Evolutionary conservation across 2,888 invertebrate genomes (phyloP), one percentile per base, ranked within the genome.

Genomic region (Drosophila demipolita): DNA sequence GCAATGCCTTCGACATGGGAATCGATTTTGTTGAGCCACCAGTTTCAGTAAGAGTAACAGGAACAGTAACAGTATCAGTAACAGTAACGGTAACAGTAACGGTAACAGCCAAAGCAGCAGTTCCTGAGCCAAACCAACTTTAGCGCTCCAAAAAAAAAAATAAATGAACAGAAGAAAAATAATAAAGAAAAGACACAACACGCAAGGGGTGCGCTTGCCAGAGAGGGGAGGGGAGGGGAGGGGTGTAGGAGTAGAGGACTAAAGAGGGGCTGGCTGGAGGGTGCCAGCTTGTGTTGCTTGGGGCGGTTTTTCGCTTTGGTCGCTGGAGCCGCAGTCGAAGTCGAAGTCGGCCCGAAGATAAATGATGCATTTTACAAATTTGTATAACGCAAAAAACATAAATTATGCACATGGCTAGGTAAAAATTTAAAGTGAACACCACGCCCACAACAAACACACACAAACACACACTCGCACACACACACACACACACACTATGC

Each of bases 311-410:
- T 17, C 38, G 20, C 32, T 42, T 32, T 17, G 9, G 17, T 50
- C 49, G 58, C 40, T 48, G 29, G 29, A 29, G 29, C 29, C 29
- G 6, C 29, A 40, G 17, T n/a, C 15, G 45, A 1, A 45, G 38
- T 4, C 73, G 73, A 26, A 64, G 74, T 67, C 64, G 63, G 40
- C 66, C 67, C 49, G 66, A 86, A 88, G 86, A 87, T 87, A 88
- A 88, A 88, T 83, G 88, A 86, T 86, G 86, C 83, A 82, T 80
- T 86, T 80, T 78, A 75, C 75, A 88, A 86, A 82, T 85, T 84
- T 86, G 76, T 83, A 82, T 83, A 83, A 83, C 73, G 75, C 70
- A 84, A 82, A 84, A 87, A 77, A 80, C 87, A 82, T 87, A 84
- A 86, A 87, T 83, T 82, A 73, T 75, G 82, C 75, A 73, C 79